Evolutionary conservation across 2,888 invertebrate species (phyloP).

Genomic region (Lasiommata megera): DNA sequence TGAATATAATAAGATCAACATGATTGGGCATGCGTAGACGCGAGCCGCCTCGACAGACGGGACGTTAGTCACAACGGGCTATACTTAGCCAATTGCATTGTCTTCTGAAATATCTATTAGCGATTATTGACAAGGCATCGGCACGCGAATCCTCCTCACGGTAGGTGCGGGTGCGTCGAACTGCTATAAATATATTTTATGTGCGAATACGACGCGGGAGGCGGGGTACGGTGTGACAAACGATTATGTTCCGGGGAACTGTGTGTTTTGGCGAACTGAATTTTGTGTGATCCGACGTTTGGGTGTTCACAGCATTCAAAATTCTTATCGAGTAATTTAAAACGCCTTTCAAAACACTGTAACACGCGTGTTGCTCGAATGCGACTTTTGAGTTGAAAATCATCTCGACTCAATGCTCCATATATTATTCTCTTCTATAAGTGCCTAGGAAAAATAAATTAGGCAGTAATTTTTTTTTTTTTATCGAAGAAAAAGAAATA

Average conservation of each 20-base stretch:
- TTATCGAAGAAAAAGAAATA: no score
- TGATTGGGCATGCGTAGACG: conserved; percentile 59
- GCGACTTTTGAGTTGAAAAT: no score
- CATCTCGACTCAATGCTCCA: no score
- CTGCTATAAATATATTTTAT: conserved; percentile 78
- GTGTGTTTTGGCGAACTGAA: conserved; percentile 2
- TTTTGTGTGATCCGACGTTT: not conserved
- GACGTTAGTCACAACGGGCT: conserved; percentile 73
- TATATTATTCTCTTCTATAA: no score
- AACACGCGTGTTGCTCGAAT: no score
- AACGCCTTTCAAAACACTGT: no score
- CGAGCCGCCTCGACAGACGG: conserved; percentile 54
- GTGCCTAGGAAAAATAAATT: no score
- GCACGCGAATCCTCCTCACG: conserved; percentile 74
- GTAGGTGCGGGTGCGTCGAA: conserved; percentile 80
- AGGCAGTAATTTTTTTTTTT: no score
- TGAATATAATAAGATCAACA: conserved; percentile 78
- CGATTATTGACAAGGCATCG: conserved; percentile 81
- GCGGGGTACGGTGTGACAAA: conserved; percentile 51
- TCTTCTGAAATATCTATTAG: conserved; percentile 81
- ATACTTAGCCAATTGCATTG: conserved; percentile 79
- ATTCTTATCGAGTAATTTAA: no score
- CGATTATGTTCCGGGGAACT: conserved; percentile 27
- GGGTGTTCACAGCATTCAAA: not conserved
- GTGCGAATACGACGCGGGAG: conserved; percentile 55